phyloP scores from a whole-genome alignment of 2,113 vertebrate genomes.

The Sminthopsis crassicaudata region DNA sequence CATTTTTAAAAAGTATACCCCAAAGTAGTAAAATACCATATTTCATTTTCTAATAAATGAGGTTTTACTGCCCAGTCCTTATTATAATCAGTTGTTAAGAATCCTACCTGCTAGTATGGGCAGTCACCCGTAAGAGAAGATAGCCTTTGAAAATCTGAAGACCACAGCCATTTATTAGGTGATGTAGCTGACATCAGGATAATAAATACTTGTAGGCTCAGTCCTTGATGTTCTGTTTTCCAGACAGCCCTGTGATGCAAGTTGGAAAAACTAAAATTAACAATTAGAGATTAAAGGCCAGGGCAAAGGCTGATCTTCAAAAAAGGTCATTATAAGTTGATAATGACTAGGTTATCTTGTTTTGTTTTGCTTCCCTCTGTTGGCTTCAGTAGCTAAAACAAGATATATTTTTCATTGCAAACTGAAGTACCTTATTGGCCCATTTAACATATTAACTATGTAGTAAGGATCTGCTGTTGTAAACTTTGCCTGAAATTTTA shows the following conservation, averaged over 20 bases:
- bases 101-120: rapidly evolving
- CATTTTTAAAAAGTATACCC: neutral
- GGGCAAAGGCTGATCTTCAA: rapidly evolving
- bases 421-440: neutral
- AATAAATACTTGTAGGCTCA: neutral
- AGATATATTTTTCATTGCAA: rapidly evolving
- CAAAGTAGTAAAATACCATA: neutral
- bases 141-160: rapidly evolving
- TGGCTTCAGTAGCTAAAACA: neutral
- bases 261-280: neutral
- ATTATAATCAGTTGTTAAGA: neutral
- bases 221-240: neutral
- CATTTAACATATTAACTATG: neutral
- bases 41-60: neutral
- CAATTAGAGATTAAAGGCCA: neutral
- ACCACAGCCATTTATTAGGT: neutral
- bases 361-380: neutral
- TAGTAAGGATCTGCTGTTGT: neutral
- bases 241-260: neutral
- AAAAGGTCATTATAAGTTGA: rapidly evolving
- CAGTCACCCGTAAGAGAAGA: rapidly evolving
- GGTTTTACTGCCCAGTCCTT: neutral
- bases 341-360: rapidly evolving
- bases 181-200: neutral
- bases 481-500: neutral